Conservation (phyloP, 2,888 invertebrate genomes). For the Melikaiella ostensackeni region DNA sequence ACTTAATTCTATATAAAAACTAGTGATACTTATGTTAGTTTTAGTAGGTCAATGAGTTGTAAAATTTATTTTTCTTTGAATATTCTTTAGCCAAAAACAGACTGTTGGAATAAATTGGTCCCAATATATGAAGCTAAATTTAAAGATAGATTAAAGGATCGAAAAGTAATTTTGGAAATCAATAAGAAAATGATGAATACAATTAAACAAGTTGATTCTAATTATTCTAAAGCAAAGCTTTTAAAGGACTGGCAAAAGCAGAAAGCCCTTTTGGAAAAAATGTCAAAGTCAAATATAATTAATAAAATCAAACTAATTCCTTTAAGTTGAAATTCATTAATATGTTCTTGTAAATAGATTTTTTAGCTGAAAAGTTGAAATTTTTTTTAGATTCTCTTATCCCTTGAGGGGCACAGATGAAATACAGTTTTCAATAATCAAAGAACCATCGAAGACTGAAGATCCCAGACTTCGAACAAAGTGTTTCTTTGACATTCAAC, state of each 20-base stretch:
- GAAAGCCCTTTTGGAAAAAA: slow-evolving; percentile 49
- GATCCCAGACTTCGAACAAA: slow-evolving; percentile 55
- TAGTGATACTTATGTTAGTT: neutral
- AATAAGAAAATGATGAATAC: slow-evolving; percentile 60
- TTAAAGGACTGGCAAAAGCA: slow-evolving; percentile 59
- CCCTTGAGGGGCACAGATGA: neutral
- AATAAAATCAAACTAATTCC: slow-evolving; percentile 15
- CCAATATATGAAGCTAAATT: slow-evolving; percentile 41
- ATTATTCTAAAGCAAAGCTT: slow-evolving; percentile 56
- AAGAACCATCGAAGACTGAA: slow-evolving; percentile 54
- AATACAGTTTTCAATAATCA: slow-evolving; percentile 37
- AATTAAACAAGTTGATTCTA: slow-evolving; percentile 54
- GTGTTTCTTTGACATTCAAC: slow-evolving; percentile 72
- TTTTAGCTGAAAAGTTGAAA: neutral
- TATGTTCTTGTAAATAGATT: neutral
- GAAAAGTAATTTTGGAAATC: slow-evolving; percentile 48
- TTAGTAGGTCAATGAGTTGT: neutral
- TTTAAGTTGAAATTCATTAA: neutral
- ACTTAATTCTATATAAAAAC: neutral
- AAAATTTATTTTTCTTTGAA: slow-evolving; percentile 16
- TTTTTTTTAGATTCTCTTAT: neutral
- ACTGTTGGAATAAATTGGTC: slow-evolving; percentile 64
- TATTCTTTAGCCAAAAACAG: slow-evolving; percentile 61
- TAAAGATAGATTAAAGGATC: slow-evolving; percentile 31
- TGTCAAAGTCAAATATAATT: slow-evolving; percentile 46